Percentiles rank a stretch among this genome's conserved stretches.
Conservation (phyloP, 2,797 vertebrate genomes). For the Hydrophis major region DNA sequence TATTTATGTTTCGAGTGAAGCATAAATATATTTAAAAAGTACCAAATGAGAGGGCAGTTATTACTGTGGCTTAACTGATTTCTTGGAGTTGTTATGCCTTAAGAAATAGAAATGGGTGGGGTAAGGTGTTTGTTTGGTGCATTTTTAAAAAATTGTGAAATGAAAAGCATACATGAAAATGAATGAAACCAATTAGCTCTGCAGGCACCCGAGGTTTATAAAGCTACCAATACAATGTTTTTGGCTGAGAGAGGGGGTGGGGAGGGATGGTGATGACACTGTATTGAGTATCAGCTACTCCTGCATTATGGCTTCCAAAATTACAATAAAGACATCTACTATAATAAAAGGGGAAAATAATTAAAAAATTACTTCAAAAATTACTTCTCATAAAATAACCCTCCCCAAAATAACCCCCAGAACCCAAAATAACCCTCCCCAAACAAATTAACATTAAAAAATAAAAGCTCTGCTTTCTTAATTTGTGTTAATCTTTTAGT, state of each 20-base stretch:
- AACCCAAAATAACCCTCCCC: background rate
- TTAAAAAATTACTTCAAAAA: background rate
- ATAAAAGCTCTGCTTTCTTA: background rate
- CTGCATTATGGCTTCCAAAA: background rate
- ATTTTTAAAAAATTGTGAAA: background rate
- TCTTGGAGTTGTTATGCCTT: background rate
- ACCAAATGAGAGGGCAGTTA: background rate
- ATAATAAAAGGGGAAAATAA: background rate
- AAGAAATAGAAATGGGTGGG: background rate
- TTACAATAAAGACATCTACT: background rate
- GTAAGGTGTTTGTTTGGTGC: slow-evolving; percentile 3
- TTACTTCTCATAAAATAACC: background rate
- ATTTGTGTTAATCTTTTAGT: background rate
- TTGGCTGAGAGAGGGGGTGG: rapidly evolving
- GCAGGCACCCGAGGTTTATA: background rate
- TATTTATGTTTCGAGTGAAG: background rate
- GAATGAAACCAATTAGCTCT: background rate
- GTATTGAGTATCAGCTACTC: background rate
- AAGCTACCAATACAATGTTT: background rate
- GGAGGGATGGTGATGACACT: background rate
- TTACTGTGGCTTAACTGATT: slow-evolving; percentile 10
- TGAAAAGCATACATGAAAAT: background rate
- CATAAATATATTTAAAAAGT: background rate
- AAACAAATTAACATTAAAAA: background rate
- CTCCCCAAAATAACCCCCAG: background rate